Evolutionary conservation across 2,113 vertebrate species (phyloP).

Genomic region (Notechis scutatus): DNA sequence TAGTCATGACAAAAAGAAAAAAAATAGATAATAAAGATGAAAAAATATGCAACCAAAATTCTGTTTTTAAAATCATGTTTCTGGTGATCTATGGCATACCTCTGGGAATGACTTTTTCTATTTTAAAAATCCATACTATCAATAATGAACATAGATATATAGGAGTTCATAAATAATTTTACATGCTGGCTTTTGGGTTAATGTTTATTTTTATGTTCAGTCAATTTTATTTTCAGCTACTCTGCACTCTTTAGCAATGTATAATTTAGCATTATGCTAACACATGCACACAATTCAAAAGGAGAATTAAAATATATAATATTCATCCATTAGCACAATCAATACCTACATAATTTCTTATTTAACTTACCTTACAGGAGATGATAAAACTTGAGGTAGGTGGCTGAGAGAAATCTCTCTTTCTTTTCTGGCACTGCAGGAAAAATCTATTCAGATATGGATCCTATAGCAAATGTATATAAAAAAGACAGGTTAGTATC

Average conservation of each 20-base stretch:
- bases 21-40: background rate
- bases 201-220: background rate
- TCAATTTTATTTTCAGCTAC: background rate
- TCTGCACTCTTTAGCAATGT: background rate
- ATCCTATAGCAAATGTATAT: conserved; percentile 75
- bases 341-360: background rate
- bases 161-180: background rate
- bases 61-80: background rate
- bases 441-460: conserved; percentile 92
- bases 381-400: conserved; percentile 89
- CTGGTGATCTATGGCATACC: no score
- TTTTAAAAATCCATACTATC: background rate
- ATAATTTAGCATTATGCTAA: background rate
- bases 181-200: background rate
- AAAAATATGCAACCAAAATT: background rate
- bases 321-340: background rate
- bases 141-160: background rate
- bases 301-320: background rate
- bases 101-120: background rate
- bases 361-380: conserved; percentile 85
- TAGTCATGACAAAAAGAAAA: background rate
- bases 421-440: conserved; percentile 94
- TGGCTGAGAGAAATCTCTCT: conserved; percentile 83
- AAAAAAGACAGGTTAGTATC: background rate
- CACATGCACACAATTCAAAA: background rate